Percentiles rank a stretch among this genome's conserved stretches.
phyloP scores from a whole-genome alignment of 2,113 vertebrate species.

The Vidua chalybeata region DNA sequence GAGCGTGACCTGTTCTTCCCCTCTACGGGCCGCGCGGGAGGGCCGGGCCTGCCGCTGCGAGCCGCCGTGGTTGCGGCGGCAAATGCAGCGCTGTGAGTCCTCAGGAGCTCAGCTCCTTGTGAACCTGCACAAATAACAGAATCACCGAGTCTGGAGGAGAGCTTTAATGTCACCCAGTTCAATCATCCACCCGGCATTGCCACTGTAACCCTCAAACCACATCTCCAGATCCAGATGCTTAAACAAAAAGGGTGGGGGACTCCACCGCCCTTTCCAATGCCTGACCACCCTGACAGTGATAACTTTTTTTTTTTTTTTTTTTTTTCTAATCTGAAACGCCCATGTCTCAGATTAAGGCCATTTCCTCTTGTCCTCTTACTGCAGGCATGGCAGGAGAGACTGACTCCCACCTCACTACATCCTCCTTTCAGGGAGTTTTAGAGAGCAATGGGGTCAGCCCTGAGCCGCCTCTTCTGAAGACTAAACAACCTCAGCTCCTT shows the following conservation, averaged over 20 bases:
- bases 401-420: fast-evolving
- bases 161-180: background rate
- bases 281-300: background rate
- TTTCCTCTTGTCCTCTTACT: background rate
- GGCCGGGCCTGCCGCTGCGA: fast-evolving
- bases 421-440: background rate
- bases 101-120: fast-evolving
- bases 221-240: too few species aligned
- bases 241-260: background rate
- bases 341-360: background rate
- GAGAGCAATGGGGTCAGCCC: fast-evolving
- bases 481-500: background rate
- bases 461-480: background rate
- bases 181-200: background rate
- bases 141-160: background rate
- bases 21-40: fast-evolving
- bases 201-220: background rate
- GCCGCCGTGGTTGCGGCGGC: fast-evolving
- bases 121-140: background rate
- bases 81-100: fast-evolving
- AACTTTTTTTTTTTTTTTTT: background rate
- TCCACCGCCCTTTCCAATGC: background rate
- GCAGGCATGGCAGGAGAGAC: background rate
- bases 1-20: background rate
- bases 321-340: background rate